Evolutionary conservation across 2,113 vertebrate genomes (phyloP), one percentile per base, ranked within the genome.

Genomic region (Strix uralensis): DNA sequence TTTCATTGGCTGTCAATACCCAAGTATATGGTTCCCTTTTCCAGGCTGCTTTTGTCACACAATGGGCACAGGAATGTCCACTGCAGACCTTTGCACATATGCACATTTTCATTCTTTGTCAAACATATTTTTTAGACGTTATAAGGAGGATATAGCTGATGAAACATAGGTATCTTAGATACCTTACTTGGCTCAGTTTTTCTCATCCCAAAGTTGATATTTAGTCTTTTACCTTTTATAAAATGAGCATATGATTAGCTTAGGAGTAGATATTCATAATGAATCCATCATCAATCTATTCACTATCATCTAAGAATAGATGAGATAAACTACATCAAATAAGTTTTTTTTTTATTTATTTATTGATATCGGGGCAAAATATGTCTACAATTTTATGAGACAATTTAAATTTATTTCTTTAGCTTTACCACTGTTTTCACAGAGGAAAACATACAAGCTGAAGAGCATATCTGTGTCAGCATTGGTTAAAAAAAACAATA

Each of bases 61-160:
- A 0, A 52, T 38, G 4, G 22, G 12, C 36, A 70, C 27, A n/a
- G 15, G 8, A 80, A 51, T 1, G 1, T 46, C 27, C 0, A 0
- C 42, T 57, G 32, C 36, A 62, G 36, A 57, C 14, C 5, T 51
- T 30, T 32, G 14, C 9, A 4, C n/a, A 3, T 23, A 22, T n/a
- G 13, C 13, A 38, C 23, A 8, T 38, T 27, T 85, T n/a, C 32
- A 23, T 75, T n/a, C 20, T 46, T 62, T 57, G 12, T 58, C 69
- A 86, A 20, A 6, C 1, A 7, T 40, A 44, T n/a, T 51, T 85
- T 85, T 69, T 27, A 81, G 42, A n/a, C 1, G 1, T 17, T 74
- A 29, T 42, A 80, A 18, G 32, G 7, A 49, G 3, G 16, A 26
- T 38, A 25, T 14, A 58, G 19, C 25, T 75, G 27, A 52, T 32